Percentiles rank a stretch among this genome's conserved stretches.
These are phyloP conservation scores for Phrynosoma blainvillii DNA, from an alignment of 2,113 vertebrate species.

Conservation along the genomic window DNA sequence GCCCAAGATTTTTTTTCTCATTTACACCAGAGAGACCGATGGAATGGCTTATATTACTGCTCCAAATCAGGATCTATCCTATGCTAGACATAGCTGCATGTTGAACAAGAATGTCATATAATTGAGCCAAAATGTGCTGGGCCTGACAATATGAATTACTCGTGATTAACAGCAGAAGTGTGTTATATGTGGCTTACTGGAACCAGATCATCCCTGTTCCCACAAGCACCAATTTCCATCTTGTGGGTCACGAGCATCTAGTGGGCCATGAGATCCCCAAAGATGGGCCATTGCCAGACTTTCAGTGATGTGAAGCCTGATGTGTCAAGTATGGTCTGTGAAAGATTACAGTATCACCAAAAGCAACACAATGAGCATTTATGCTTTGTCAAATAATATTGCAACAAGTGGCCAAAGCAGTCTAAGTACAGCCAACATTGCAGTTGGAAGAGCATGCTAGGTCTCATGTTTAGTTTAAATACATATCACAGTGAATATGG, in stretches of 20 bases:
- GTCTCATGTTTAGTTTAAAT: background rate
- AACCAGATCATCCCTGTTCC: constrained; percentile 6
- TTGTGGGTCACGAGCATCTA: constrained; percentile 1
- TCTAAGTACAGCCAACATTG: background rate
- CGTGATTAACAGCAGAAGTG: background rate
- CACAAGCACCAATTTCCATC: constrained; percentile 1
- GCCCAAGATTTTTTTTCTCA: background rate
- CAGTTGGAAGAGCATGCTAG: background rate
- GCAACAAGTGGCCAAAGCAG: background rate
- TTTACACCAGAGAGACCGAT: background rate
- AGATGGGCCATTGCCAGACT: background rate
- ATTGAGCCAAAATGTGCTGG: background rate
- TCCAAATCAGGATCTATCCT: background rate
- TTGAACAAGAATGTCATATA: background rate
- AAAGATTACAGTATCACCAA: background rate
- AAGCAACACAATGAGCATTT: background rate
- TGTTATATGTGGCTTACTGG: background rate
- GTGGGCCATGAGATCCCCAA: background rate
- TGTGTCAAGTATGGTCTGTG: background rate
- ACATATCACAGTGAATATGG: background rate
- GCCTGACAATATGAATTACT: constrained; percentile 22
- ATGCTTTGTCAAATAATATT: background rate
- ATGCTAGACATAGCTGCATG: background rate
- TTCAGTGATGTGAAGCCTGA: background rate
- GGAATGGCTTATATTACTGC: constrained; percentile 1